phyloP scores from a whole-genome alignment of 2,888 invertebrate genomes.

The Pachliopta kotzebuea region DNA sequence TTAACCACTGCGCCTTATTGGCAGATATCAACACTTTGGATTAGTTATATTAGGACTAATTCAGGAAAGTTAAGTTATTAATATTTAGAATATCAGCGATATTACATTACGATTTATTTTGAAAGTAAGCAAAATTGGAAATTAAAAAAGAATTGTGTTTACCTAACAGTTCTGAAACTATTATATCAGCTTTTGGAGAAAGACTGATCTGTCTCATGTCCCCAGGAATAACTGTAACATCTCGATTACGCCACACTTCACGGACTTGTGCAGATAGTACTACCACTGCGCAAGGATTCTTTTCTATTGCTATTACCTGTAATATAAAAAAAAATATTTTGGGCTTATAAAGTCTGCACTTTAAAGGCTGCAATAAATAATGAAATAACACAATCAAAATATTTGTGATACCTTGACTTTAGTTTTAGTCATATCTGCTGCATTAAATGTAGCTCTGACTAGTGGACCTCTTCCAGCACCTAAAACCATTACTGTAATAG shows the following conservation, averaged over 20 bases:
- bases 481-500: slow-evolving; percentile 89
- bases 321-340: neutral
- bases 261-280: slow-evolving; percentile 88
- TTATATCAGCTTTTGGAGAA: slow-evolving; percentile 94
- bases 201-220: slow-evolving; percentile 93
- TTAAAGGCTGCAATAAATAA: neutral
- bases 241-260: slow-evolving; percentile 87
- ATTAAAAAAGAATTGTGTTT: slow-evolving; percentile 27
- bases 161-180: slow-evolving; percentile 97
- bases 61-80: no score
- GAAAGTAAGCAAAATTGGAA: no score
- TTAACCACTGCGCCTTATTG: no score
- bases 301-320: slow-evolving; percentile 95
- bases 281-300: slow-evolving; percentile 97
- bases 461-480: slow-evolving; percentile 98
- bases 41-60: no score
- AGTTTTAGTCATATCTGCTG: slow-evolving; percentile 86
- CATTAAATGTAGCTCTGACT: slow-evolving; percentile 93
- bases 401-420: slow-evolving; percentile 82
- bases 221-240: slow-evolving; percentile 88
- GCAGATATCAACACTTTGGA: no score
- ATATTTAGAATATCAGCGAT: no score
- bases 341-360: no score
- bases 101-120: no score
- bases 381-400: neutral